Conservation (phyloP, 1,140 invertebrate species). For the Lordiphosa stackelbergi region DNA sequence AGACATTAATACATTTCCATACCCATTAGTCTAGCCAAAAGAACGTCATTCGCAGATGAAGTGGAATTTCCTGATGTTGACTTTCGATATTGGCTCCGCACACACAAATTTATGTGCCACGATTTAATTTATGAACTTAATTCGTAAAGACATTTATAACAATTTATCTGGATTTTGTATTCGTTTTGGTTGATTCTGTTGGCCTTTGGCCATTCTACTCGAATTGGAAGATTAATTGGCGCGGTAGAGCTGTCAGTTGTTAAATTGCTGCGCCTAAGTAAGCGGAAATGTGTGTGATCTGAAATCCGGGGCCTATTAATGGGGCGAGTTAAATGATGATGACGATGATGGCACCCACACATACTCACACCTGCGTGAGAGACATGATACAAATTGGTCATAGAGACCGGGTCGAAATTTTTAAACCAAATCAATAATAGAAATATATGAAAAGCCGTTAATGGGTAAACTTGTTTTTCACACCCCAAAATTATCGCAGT, state of each 20-base stretch:
- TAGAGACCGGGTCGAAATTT: too few species aligned
- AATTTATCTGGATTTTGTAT: slow-evolving; percentile 68
- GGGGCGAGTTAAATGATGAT: not conserved
- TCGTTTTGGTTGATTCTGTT: slow-evolving; percentile 10
- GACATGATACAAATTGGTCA: not conserved
- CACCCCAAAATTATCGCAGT: too few species aligned
- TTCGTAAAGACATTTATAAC: slow-evolving; percentile 64
- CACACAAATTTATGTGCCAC: slow-evolving; percentile 27
- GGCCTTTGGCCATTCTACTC: slow-evolving; percentile 28
- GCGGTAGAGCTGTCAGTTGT: slow-evolving; percentile 54
- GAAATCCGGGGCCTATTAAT: not conserved
- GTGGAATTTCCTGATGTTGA: slow-evolving; percentile 12
- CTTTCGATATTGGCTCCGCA: slow-evolving; percentile 34
- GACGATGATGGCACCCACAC: not conserved
- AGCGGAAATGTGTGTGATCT: slow-evolving; percentile 53
- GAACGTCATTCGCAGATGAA: slow-evolving; percentile 1
- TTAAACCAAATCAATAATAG: too few species aligned
- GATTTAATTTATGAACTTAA: slow-evolving; percentile 68
- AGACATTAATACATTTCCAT: too few species aligned
- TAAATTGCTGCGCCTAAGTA: slow-evolving; percentile 68
- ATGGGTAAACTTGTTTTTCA: too few species aligned
- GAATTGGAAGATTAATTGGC: slow-evolving; percentile 60
- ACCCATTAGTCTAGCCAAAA: too few species aligned
- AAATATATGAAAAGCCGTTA: too few species aligned
- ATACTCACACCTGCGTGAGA: not conserved